These are phyloP conservation scores for Sciurus niger DNA, from an alignment of 2,113 vertebrate genomes.

Conservation along the genomic window DNA sequence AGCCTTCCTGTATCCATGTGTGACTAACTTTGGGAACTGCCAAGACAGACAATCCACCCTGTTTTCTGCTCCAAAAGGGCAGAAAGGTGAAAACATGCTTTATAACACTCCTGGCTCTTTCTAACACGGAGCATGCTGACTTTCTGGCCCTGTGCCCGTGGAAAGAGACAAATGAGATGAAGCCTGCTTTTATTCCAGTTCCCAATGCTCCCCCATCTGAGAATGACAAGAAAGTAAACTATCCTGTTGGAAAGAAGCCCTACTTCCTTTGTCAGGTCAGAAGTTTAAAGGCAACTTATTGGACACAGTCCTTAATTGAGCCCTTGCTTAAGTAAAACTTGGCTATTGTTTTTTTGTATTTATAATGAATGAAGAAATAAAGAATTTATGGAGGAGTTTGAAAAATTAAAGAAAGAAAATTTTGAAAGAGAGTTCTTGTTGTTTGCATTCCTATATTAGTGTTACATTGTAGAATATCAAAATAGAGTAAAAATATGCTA, in stretches of 20 bases:
- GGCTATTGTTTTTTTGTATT: slow-evolving; percentile 58
- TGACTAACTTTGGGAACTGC: slow-evolving; percentile 69
- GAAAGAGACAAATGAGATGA: slow-evolving; percentile 80
- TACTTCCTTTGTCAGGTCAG: slow-evolving; percentile 75
- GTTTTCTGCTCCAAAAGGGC: slow-evolving; percentile 71
- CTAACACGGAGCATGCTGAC: slow-evolving; percentile 79
- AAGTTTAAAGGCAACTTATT: slow-evolving; percentile 80
- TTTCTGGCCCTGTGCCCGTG: slow-evolving; percentile 78
- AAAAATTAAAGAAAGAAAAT: not conserved
- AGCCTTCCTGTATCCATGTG: slow-evolving; percentile 60
- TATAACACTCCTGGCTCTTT: slow-evolving; percentile 78
- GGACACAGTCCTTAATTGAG: not conserved
- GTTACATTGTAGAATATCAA: not conserved
- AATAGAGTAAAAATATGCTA: not conserved
- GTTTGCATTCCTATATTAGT: slow-evolving; percentile 16
- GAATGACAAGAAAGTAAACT: slow-evolving; percentile 68
- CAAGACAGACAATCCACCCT: slow-evolving; percentile 56
- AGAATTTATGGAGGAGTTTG: slow-evolving; percentile 26
- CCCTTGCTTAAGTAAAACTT: slow-evolving; percentile 46
- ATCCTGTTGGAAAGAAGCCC: slow-evolving; percentile 62
- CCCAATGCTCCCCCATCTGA: not conserved
- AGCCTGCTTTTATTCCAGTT: slow-evolving; percentile 70
- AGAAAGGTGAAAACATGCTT: slow-evolving; percentile 74
- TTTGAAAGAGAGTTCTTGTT: not conserved
- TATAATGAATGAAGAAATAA: slow-evolving; percentile 65